Evolutionary conservation across 2,113 vertebrate species (phyloP), one percentile per base, ranked within the genome.

Genomic region (Acanthisitta chloris): DNA sequence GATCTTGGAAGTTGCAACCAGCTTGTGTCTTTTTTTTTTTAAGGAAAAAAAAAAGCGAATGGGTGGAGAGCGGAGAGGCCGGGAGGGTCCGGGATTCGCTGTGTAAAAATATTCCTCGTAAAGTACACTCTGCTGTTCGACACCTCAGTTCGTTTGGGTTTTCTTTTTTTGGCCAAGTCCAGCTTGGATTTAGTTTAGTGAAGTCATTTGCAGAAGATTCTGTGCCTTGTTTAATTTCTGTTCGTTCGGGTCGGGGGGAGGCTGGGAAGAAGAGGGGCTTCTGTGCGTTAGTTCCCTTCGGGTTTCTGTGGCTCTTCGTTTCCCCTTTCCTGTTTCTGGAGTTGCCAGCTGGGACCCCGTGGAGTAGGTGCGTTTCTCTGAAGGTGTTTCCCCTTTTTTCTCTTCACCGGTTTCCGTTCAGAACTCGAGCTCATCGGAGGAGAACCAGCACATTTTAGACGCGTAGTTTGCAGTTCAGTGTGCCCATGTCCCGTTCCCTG

Each of bases 201-300:
- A 98, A 98, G 98, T 98, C 98, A 98, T 99, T 98, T 98, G 98
- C 98, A 99, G 99, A 99, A 98, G 99, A 99, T 99, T 99, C 98
- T 99, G 99, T 99, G 99, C 99, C 99, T 99, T 99, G 99, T 99
- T 99, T 98, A 98, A 98, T 98, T 98, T 98, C 97, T 98, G 98
- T 98, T 97, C 20, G 80, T 95, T 62, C 23, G 95, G 94, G 95
- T 90, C 79, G 82, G 92, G 93, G 93, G 95, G 95, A 87, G 94
- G 94, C 92, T 78, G 96, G 95, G 94, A 86, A 92, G 92, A 94
- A 95, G 95, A 89, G 92, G 92, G 94, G 91, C 89, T 69, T 96
- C 86, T 97, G 96, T 79, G 96, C 97, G 95, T 96, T 93, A 83
- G 76, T 96, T 87, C 94, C 93, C 97, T 91, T 91, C 31, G 71